Percentiles rank a stretch among this genome's conserved stretches.
phyloP scores from a whole-genome alignment of 2,888 invertebrate genomes.

The Chydorus sphaericus region DNA sequence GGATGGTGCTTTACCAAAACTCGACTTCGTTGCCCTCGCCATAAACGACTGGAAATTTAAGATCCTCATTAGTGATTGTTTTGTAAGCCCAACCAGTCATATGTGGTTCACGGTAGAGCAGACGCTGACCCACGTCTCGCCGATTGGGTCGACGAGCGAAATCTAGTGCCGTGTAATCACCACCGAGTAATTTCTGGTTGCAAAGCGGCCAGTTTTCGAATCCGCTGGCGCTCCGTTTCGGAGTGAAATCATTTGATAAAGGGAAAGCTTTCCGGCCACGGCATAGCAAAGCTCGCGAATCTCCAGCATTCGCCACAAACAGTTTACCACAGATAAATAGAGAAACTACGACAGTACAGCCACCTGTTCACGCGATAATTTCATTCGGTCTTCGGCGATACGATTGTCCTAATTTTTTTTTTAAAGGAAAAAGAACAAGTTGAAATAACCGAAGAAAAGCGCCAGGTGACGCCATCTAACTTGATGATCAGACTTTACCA shows the following conservation, averaged over 20 bases:
- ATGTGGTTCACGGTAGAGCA: conserved; percentile 56
- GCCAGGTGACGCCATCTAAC: conserved; percentile 63
- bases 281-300: conserved; percentile 52
- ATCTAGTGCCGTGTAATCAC: conserved; percentile 55
- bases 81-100: conserved; percentile 76
- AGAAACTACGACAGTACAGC: conserved; percentile 61
- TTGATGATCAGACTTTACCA: conserved; percentile 29
- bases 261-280: conserved; percentile 29
- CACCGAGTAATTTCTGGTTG: conserved; percentile 41
- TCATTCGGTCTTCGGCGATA: conserved; percentile 49
- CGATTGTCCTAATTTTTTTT: conserved; percentile 53
- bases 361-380: conserved; percentile 55
- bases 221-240: conserved; percentile 47
- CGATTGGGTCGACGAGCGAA: conserved; percentile 49
- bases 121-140: conserved; percentile 52
- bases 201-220: conserved; percentile 38
- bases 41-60: conserved; percentile 60
- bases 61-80: conserved; percentile 48
- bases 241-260: conserved; percentile 55
- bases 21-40: conserved; percentile 49
- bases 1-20: no score
- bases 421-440: conserved; percentile 17
- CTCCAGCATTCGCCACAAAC: conserved; percentile 68
- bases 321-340: conserved; percentile 59
- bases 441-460: background rate